These are phyloP conservation scores for Gambusia affinis DNA, from an alignment of 2,113 vertebrate species.

Conservation along the genomic window DNA sequence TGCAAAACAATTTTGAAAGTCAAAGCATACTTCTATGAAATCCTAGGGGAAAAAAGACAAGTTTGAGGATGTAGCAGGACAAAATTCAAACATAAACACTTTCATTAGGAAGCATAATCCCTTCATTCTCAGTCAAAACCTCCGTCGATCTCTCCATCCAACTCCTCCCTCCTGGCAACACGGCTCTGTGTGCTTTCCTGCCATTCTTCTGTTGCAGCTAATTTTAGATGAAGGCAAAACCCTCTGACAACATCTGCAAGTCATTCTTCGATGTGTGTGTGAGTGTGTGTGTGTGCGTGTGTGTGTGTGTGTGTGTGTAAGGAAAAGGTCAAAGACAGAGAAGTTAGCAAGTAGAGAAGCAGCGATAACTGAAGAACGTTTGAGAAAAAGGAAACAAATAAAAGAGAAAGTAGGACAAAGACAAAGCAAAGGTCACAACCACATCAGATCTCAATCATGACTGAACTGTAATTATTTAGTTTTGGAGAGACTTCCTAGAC, in stretches of 20 bases:
- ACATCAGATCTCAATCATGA: slow-evolving; percentile 40
- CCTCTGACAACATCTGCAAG: slow-evolving; percentile 68
- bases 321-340: slow-evolving; percentile 53
- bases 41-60: too few relatives aligned
- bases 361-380: slow-evolving; percentile 20
- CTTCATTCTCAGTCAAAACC: slow-evolving; percentile 48
- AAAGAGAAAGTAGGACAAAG: slow-evolving; percentile 26
- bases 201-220: slow-evolving; percentile 74
- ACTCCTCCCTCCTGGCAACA: slow-evolving; percentile 41
- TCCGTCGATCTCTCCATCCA: slow-evolving; percentile 29
- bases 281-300: slow-evolving; percentile 6
- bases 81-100: background rate
- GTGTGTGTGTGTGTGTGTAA: slow-evolving; percentile 7
- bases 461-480: slow-evolving; percentile 42
- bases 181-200: slow-evolving; percentile 70
- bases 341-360: slow-evolving; percentile 19
- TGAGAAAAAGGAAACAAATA: slow-evolving; percentile 35
- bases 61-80: background rate
- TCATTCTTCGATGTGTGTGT: slow-evolving; percentile 56
- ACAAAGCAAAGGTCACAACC: slow-evolving; percentile 20
- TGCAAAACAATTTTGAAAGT: too few relatives aligned
- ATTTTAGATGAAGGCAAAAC: slow-evolving; percentile 75
- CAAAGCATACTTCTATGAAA: too few relatives aligned
- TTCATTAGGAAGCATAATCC: slow-evolving; percentile 12
- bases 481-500: slow-evolving; percentile 40